Evolutionary conservation across 2,888 invertebrate species (phyloP), one percentile per base, ranked within the genome.

Genomic region (Cryptophagus acutangulus): DNA sequence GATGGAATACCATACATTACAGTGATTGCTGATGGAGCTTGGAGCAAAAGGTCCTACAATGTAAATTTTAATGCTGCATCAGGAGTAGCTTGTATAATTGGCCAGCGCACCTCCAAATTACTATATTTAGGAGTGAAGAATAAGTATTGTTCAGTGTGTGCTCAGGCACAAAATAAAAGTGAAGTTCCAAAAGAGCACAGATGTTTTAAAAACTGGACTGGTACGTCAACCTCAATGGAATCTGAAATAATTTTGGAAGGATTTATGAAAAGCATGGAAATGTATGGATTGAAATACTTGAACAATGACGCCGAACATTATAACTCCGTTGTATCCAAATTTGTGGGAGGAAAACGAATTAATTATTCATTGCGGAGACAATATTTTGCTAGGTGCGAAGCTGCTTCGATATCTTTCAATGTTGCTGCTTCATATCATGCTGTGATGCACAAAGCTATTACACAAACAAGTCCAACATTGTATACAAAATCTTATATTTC

Each of bases 221-320:
- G 59, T 1, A 44, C 59, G 10, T 63, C 62, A 1, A 50, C 57
- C n/a, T 39, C 48, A 3, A 65, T 66, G 62, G 65, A 65, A 49
- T 47, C 58, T 1, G 58, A 56, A 25, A 63, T 63, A 8, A 52
- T 63, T n/a, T 41, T 49, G 12, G 57, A 63, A 46, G 65, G 59
- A 5, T 66, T 63, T 40, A 45, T 46, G 35, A 17, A 33, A 17
- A 61, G 61, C 38, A 39, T 56, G 6, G 39, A 40, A 17, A 54
- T 54, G 50, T 55, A 63, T 46, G 48, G 49, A 31, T 2, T 65
- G 2, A 54, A 55, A 17, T 65, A 59, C 41, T 47, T 36, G 33
- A 63, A 50, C 24, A 61, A 62, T 43, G 26, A 33, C 5, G 59
- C 60, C 2, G 62, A 63, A 48, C 35, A 43, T n/a, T 63, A 52